Evolutionary conservation across 2,888 invertebrate species (phyloP).

Genomic region (Drosophila acutilabella): DNA sequence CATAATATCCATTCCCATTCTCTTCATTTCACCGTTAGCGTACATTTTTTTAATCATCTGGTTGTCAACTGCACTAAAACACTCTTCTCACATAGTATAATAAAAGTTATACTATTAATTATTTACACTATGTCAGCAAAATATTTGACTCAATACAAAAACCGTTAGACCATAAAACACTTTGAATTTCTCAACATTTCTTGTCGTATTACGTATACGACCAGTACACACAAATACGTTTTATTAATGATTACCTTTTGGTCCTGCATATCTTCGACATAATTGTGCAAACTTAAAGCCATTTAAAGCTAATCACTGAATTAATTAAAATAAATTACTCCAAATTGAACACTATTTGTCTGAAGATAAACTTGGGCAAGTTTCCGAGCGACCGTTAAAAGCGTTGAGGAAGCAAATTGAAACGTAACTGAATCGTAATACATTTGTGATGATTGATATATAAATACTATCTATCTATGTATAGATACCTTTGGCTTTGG

Average conservation of each 20-base stretch:
- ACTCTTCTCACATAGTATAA: no score
- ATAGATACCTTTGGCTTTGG: constrained; percentile 7
- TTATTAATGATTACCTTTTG: constrained; percentile 54
- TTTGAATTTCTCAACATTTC: not conserved
- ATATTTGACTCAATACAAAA: no score
- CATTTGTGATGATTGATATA: constrained; percentile 6
- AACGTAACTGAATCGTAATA: constrained; percentile 41
- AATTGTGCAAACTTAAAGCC: constrained; percentile 66
- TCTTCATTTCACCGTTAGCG: no score
- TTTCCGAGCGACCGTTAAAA: constrained; percentile 9
- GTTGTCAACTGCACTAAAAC: no score
- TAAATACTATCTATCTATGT: constrained; percentile 2
- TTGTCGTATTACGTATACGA: not conserved
- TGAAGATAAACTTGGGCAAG: not conserved
- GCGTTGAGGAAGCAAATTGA: constrained; percentile 20
- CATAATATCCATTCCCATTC: no score
- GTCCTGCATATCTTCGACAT: constrained; percentile 46
- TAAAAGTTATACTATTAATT: no score
- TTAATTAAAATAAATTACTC: not conserved
- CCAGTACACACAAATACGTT: not conserved
- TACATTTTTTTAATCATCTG: no score
- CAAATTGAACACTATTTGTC: not conserved
- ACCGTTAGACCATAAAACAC: no score
- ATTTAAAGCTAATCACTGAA: constrained; percentile 28
- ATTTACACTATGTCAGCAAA: no score